These are phyloP conservation scores for Psophia crepitans DNA, from an alignment of 2,113 vertebrate species.

Conservation along the genomic window DNA sequence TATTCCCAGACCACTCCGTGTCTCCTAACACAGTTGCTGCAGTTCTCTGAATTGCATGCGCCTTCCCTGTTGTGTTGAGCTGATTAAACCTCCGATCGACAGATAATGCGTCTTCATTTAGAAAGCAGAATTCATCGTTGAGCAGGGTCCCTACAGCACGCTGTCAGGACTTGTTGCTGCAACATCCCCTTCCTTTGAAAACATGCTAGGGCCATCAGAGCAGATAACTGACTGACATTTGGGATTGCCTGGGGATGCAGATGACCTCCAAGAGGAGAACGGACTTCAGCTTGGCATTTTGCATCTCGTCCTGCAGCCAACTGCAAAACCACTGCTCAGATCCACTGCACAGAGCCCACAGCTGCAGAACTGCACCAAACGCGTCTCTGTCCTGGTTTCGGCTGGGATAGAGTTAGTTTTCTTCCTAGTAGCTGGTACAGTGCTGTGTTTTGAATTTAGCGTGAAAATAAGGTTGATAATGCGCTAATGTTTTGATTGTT, in stretches of 20 bases:
- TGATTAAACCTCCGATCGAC: neutral
- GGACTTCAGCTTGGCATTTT: neutral
- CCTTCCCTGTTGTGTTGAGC: neutral
- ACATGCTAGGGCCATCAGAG: fast-evolving
- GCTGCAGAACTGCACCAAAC: neutral
- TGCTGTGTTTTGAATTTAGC: too few relatives aligned
- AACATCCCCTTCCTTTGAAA: neutral
- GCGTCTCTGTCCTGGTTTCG: too few relatives aligned
- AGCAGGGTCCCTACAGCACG: neutral
- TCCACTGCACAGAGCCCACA: neutral
- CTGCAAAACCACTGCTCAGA: neutral
- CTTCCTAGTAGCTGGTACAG: too few relatives aligned
- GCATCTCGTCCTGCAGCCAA: neutral
- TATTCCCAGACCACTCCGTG: fast-evolving
- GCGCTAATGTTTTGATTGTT: too few relatives aligned
- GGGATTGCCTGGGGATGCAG: neutral
- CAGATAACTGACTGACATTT: fast-evolving
- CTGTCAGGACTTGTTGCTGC: neutral
- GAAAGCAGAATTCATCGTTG: neutral
- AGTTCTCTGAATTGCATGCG: neutral
- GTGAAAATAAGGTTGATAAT: too few relatives aligned
- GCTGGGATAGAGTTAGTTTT: too few relatives aligned
- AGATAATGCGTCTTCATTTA: neutral
- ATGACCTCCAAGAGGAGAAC: neutral
- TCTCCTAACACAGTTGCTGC: neutral